These are phyloP conservation scores for Apeira syringaria DNA, from an alignment of 2,888 invertebrate species.

Conservation along the genomic window DNA sequence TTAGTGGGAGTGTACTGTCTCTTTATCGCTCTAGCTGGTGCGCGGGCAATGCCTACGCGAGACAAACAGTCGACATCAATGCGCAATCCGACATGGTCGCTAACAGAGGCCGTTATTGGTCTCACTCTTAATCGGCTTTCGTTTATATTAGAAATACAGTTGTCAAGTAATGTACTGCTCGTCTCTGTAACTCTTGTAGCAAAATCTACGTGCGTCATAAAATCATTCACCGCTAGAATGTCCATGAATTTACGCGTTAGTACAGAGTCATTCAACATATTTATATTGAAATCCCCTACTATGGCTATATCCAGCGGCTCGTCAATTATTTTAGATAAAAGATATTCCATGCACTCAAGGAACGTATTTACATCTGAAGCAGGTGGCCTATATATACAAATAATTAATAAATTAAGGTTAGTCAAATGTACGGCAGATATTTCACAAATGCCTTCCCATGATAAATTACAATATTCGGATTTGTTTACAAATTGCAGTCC, in stretches of 20 bases:
- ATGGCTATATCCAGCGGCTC: not conserved
- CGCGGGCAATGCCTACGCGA: no score
- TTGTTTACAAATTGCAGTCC: not conserved
- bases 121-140: no score
- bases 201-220: not conserved
- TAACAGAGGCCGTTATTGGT: no score
- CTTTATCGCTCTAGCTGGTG: no score
- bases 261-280: not conserved
- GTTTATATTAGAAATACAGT: not conserved
- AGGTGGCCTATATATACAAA: no score
- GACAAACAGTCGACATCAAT: no score
- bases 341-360: not conserved
- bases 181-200: not conserved
- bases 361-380: not conserved
- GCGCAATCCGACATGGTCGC: no score
- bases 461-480: not conserved
- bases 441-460: not conserved
- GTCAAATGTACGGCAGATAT: not conserved
- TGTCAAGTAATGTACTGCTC: not conserved
- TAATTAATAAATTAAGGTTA: not conserved
- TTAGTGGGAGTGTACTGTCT: no score
- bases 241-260: not conserved
- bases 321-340: not conserved
- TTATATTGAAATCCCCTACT: not conserved
- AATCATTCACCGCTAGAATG: no score